These are phyloP conservation scores for Schizotus pectinicornis DNA, from an alignment of 2,888 invertebrate species.

Conservation along the genomic window DNA sequence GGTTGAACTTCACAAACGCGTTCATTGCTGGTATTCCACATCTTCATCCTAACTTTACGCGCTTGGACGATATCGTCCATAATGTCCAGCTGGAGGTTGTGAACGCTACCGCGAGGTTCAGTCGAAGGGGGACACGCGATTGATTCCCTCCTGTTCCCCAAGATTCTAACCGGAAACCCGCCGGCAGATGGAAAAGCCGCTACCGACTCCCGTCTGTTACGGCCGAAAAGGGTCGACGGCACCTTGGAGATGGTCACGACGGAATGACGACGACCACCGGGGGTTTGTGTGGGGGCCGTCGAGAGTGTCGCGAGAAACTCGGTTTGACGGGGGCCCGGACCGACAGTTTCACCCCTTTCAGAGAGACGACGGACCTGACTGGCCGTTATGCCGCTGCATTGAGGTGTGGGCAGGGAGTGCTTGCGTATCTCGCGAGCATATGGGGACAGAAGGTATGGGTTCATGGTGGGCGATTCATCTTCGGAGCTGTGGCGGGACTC, in stretches of 20 bases:
- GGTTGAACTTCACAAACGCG: conserved; percentile 82
- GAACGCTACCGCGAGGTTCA: conserved; percentile 76
- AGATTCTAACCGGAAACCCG: conserved; percentile 58
- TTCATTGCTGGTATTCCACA: conserved; percentile 83
- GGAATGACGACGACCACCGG: conserved; percentile 82
- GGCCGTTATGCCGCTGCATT: conserved; percentile 85
- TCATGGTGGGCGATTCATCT: conserved; percentile 73
- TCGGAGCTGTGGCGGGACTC: conserved; percentile 70
- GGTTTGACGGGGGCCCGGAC: conserved; percentile 78
- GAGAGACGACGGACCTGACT: conserved; percentile 85
- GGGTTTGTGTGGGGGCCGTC: conserved; percentile 72
- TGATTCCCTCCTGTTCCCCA: conserved; percentile 54
- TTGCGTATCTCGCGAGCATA: conserved; percentile 77
- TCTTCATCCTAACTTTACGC: conserved; percentile 81
- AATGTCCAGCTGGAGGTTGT: conserved; percentile 83
- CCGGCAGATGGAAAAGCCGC: conserved; percentile 73
- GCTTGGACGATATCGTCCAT: conserved; percentile 89
- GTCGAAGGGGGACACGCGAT: conserved; percentile 73
- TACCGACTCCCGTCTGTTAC: conserved; percentile 80
- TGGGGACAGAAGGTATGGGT: conserved; percentile 82
- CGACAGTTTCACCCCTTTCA: conserved; percentile 75
- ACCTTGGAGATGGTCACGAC: conserved; percentile 87
- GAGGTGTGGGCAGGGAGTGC: conserved; percentile 83
- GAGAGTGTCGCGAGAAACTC: conserved; percentile 84
- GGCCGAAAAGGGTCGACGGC: conserved; percentile 77